A percentile compares a stretch with the other conserved stretches of the same genome.
Evolutionary conservation across 2,113 vertebrate species (phyloP).

Genomic region (Porphyrio hochstetteri): DNA sequence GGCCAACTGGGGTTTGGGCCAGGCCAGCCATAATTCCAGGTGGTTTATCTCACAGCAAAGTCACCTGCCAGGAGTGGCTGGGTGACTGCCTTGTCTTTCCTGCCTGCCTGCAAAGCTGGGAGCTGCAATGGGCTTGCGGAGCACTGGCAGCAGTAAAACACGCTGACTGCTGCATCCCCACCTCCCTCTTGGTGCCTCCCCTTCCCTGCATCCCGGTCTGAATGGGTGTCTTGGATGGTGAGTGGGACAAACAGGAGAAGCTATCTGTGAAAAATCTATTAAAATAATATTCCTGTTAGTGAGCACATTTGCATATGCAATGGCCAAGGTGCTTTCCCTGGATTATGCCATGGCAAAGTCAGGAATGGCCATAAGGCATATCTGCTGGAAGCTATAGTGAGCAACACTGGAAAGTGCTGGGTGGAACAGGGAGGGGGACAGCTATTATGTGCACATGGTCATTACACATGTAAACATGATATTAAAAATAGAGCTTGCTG

Average conservation of each 20-base stretch:
- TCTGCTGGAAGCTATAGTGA: slow-evolving; percentile 14
- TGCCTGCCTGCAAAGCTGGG: not conserved
- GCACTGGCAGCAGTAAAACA: not conserved
- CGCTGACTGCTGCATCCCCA: not conserved
- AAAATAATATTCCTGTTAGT: slow-evolving; percentile 6
- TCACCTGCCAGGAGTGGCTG: not conserved
- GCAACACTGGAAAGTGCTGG: slow-evolving; percentile 47
- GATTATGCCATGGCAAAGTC: not conserved
- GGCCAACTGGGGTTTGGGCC: fast-evolving
- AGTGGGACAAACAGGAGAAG: not conserved
- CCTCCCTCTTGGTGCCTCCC: slow-evolving; percentile 41
- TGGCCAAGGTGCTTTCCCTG: slow-evolving; percentile 20
- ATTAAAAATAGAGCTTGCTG: slow-evolving; percentile 35
- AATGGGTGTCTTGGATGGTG: not conserved
- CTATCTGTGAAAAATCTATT: not conserved
- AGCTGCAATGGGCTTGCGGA: not conserved
- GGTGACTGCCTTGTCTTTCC: not conserved
- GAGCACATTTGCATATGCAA: slow-evolving; percentile 20
- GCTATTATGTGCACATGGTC: slow-evolving; percentile 19
- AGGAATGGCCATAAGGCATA: slow-evolving; percentile 28
- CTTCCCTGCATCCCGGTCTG: not conserved
- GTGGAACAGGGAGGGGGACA: slow-evolving; percentile 45
- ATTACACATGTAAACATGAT: slow-evolving; percentile 28
- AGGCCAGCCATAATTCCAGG: not conserved
- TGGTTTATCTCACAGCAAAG: not conserved